Evolutionary conservation across 2,797 vertebrate genomes (phyloP).

Genomic region (Rallus crepitans): DNA sequence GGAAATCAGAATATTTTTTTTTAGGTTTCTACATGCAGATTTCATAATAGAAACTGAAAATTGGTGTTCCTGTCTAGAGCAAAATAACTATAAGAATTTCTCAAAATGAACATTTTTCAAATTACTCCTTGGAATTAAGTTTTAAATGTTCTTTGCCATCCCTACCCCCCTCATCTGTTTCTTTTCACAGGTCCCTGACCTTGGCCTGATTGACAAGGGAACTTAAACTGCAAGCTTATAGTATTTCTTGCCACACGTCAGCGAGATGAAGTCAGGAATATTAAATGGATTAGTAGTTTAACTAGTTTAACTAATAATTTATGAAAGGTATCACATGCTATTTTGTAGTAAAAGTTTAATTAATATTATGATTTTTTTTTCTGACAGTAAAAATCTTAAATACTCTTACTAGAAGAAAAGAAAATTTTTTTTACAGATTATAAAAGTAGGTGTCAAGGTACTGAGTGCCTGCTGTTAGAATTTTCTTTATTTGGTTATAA

Average conservation of each 20-base stretch:
- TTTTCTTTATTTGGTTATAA: background rate
- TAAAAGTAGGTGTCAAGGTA: background rate
- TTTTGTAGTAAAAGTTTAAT: background rate
- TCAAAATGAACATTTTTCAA: background rate
- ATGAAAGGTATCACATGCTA: background rate
- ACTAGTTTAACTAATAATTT: background rate
- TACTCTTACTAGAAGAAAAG: background rate
- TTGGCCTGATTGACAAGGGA: background rate
- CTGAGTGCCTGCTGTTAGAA: background rate
- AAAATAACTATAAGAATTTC: slow-evolving; percentile 35
- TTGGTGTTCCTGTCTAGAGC: slow-evolving; percentile 5
- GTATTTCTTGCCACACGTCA: background rate
- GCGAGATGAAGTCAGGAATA: background rate
- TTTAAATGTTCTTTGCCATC: background rate
- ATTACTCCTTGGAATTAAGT: background rate
- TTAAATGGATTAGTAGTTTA: background rate
- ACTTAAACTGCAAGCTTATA: background rate
- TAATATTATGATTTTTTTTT: background rate
- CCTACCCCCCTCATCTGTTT: background rate
- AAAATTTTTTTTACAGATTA: background rate
- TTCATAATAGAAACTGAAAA: slow-evolving; percentile 21
- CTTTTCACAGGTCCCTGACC: background rate
- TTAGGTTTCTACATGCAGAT: background rate
- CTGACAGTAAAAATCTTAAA: background rate
- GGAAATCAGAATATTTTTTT: slow-evolving; percentile 15